Evolutionary conservation across 1,140 invertebrate species (phyloP).

Genomic region (Drosophila mayri): DNA sequence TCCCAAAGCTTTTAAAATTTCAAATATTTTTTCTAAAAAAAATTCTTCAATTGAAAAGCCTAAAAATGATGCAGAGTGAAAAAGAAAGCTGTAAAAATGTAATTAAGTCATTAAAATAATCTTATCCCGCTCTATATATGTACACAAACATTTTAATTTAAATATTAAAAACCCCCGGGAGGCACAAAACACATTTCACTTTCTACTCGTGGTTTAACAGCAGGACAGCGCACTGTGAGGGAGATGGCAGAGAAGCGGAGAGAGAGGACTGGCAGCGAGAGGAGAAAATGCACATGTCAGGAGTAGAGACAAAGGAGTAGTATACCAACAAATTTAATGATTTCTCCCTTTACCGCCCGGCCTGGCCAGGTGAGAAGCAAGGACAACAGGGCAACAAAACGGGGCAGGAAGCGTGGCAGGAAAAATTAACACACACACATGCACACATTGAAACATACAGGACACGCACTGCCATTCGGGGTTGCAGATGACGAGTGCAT

Average conservation of each 20-base stretch:
- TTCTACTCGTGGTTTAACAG: neutral
- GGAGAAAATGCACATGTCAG: slow-evolving; percentile 30
- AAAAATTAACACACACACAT: slow-evolving; percentile 42
- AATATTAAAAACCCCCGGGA: neutral
- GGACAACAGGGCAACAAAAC: slow-evolving; percentile 21
- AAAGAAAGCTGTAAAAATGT: neutral
- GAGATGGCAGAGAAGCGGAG: neutral
- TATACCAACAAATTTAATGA: slow-evolving; percentile 84
- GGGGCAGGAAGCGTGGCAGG: slow-evolving; percentile 41
- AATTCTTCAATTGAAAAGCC: no score
- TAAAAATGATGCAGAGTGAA: neutral
- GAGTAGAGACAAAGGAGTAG: slow-evolving; percentile 63
- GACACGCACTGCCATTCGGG: slow-evolving; percentile 8
- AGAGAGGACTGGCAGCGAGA: slow-evolving; percentile 14
- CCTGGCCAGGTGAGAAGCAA: slow-evolving; percentile 56
- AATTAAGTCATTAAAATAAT: slow-evolving; percentile 5
- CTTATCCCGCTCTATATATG: neutral
- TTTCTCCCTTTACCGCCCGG: slow-evolving; percentile 53
- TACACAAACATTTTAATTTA: no score
- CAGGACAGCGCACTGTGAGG: slow-evolving; percentile 9
- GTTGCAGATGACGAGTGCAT: slow-evolving; percentile 41
- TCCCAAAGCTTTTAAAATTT: no score
- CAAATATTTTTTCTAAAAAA: no score
- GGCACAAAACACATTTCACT: neutral
- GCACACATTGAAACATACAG: slow-evolving; percentile 1